Percentiles rank a stretch among this genome's conserved stretches.
phyloP scores from a whole-genome alignment of 2,113 vertebrate species.

The Poecile atricapillus region DNA sequence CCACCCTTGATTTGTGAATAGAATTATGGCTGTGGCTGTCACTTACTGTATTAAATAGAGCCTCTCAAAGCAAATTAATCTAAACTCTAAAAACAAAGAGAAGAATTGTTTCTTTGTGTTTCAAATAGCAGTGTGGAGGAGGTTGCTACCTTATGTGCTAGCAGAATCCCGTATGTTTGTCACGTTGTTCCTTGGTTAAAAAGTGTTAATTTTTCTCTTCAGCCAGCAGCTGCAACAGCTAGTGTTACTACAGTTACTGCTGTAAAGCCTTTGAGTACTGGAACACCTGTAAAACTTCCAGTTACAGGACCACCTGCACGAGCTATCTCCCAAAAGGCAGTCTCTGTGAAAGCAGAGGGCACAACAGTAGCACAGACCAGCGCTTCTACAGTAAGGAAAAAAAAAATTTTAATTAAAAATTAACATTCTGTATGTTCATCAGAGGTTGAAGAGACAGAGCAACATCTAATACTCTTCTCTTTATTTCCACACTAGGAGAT shows the following conservation, averaged over 20 bases:
- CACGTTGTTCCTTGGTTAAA: not conserved
- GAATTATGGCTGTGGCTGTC: not conserved
- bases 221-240: constrained; percentile 67
- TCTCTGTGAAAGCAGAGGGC: constrained; percentile 61
- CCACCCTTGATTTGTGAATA: not conserved
- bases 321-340: constrained; percentile 42
- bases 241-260: constrained; percentile 62
- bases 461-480: constrained; percentile 2
- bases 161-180: not conserved
- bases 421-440: constrained; percentile 38
- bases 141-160: not conserved
- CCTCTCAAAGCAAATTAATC: not conserved
- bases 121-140: not conserved
- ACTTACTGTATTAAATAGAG: not conserved
- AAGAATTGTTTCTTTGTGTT: not conserved
- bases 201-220: constrained; percentile 62
- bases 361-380: constrained; percentile 49
- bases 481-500: constrained; percentile 74
- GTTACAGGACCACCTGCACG: constrained; percentile 55
- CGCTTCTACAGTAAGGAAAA: constrained; percentile 69
- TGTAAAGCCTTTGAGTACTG: constrained; percentile 61
- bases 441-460: constrained; percentile 16
- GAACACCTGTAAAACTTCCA: constrained; percentile 66
- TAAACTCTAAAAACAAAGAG: not conserved
- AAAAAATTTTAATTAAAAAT: constrained; percentile 23